These are phyloP conservation scores for Byasa hedistus DNA, from an alignment of 2,888 invertebrate species.

Conservation along the genomic window DNA sequence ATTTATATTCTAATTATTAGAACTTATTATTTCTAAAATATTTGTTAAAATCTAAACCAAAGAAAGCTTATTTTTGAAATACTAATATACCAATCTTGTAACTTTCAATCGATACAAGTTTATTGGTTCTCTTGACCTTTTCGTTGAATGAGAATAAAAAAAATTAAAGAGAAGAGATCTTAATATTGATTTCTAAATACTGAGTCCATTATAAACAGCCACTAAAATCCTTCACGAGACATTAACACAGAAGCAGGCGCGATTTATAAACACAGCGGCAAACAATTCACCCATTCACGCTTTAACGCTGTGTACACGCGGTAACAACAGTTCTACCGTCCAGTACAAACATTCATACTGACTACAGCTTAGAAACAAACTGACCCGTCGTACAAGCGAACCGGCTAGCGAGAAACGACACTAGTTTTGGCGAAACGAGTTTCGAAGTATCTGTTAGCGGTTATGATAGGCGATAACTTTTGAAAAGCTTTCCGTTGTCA, in stretches of 20 bases:
- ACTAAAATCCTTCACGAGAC: conserved; percentile 3
- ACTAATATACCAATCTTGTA: too few species aligned
- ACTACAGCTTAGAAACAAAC: conserved; percentile 24
- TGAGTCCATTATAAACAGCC: neutral
- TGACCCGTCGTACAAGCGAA: conserved; percentile 26
- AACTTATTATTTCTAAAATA: too few species aligned
- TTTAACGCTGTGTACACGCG: conserved; percentile 7
- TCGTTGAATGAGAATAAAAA: too few species aligned
- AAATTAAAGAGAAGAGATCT: too few species aligned
- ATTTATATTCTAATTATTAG: too few species aligned
- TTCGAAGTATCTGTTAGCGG: conserved; percentile 31
- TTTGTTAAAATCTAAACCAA: too few species aligned
- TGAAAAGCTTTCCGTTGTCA: conserved; percentile 9
- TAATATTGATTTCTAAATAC: too few species aligned
- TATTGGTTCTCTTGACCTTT: too few species aligned
- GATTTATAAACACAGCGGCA: neutral
- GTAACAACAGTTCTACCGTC: conserved; percentile 19
- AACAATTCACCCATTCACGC: conserved; percentile 3
- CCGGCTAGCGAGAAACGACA: conserved; percentile 27
- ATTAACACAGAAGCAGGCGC: conserved; percentile 8
- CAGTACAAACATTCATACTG: conserved; percentile 27
- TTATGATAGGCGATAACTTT: conserved; percentile 15
- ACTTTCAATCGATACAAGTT: too few species aligned
- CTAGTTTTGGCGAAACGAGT: conserved; percentile 46
- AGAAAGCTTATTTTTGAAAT: too few species aligned